Percentiles rank a stretch among this genome's conserved stretches.
Evolutionary conservation across 2,888 invertebrate genomes (phyloP).

Genomic region (Meteorus colon): DNA sequence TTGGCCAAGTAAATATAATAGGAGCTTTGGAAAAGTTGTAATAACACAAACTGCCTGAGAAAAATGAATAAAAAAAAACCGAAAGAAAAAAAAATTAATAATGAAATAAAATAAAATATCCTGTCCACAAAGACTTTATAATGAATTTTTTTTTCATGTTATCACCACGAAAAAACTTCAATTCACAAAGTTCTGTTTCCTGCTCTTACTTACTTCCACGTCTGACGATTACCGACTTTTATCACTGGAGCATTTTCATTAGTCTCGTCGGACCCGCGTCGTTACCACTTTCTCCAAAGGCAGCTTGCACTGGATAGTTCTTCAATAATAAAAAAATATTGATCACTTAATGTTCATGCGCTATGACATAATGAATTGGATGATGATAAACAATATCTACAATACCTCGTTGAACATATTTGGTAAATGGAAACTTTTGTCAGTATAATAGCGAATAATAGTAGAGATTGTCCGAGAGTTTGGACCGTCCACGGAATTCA

Average conservation of each 20-base stretch:
- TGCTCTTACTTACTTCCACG: neutral
- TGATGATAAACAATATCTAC: neutral
- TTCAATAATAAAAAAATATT: too few relatives aligned
- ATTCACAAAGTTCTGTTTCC: neutral
- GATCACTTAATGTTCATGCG: too few relatives aligned
- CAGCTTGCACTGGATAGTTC: neutral
- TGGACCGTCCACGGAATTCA: slow-evolving; percentile 31
- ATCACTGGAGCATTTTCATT: neutral
- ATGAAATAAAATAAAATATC: slow-evolving; percentile 7
- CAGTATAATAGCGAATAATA: slow-evolving; percentile 31
- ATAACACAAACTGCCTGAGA: slow-evolving; percentile 2
- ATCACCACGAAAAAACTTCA: neutral
- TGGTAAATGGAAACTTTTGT: neutral
- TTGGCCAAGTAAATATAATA: slow-evolving; percentile 6
- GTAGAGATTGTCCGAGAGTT: slow-evolving; percentile 27
- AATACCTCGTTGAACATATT: neutral
- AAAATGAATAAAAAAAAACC: neutral
- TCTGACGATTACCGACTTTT: neutral
- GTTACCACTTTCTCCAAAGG: neutral
- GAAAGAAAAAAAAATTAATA: neutral
- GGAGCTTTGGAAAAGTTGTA: slow-evolving; percentile 20
- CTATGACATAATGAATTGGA: too few relatives aligned
- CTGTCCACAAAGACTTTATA: neutral
- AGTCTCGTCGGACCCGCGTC: neutral
- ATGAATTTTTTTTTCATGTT: neutral